Evolutionary conservation across 2,113 vertebrate species (phyloP).

Genomic region (Tympanuchus pallidicinctus): DNA sequence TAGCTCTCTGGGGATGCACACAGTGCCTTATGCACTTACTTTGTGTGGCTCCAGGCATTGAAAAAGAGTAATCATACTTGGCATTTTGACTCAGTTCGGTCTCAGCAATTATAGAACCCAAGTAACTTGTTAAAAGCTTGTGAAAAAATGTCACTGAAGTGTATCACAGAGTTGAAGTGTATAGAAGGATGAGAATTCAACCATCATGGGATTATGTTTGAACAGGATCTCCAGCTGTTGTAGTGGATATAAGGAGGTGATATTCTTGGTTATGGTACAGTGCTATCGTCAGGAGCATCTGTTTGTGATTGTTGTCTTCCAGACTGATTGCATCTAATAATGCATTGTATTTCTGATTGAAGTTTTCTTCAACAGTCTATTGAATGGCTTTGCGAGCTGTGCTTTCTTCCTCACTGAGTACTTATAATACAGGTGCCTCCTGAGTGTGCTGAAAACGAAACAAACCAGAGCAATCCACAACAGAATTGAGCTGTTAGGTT

Average conservation of each 20-base stretch:
- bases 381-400: neutral
- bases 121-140: neutral
- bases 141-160: neutral
- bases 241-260: neutral
- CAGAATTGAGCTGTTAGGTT: neutral
- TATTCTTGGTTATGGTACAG: neutral
- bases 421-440: neutral
- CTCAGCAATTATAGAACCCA: conserved; percentile 16
- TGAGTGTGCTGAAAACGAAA: neutral
- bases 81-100: conserved; percentile 32
- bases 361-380: neutral
- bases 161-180: neutral
- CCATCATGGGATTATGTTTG: neutral
- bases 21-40: neutral
- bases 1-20: neutral
- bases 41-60: neutral
- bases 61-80: neutral
- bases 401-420: neutral
- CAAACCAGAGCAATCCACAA: neutral
- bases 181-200: neutral
- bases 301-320: neutral
- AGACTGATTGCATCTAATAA: neutral
- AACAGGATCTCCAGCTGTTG: neutral
- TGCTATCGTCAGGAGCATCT: neutral
- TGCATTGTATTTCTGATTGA: neutral